Conservation (phyloP, 2,888 invertebrate species). For the Dysmachus trigonus region DNA sequence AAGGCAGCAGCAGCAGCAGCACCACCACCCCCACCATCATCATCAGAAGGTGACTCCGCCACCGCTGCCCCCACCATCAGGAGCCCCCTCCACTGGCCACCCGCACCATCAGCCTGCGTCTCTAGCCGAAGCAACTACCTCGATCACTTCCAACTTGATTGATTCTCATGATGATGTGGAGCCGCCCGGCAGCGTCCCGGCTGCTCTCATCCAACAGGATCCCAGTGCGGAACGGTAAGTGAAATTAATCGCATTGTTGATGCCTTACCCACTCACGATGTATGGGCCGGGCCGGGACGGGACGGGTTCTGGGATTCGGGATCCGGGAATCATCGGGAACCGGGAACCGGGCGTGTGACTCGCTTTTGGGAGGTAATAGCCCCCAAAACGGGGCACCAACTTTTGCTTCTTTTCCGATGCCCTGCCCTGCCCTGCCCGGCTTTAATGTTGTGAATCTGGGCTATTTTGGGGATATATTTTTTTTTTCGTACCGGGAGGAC, state of each 20-base stretch:
- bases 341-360: neutral
- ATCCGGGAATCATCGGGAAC: too few relatives aligned
- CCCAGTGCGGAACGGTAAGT: conserved; percentile 51
- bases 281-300: neutral
- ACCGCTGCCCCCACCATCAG: conserved; percentile 40
- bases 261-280: conserved; percentile 47
- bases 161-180: conserved; percentile 67
- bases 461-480: neutral
- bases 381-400: conserved; percentile 9
- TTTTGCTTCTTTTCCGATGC: neutral
- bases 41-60: conserved; percentile 30
- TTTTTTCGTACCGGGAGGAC: neutral
- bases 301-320: too few relatives aligned
- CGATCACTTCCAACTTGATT: conserved; percentile 56
- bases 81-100: conserved; percentile 45
- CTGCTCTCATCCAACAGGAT: conserved; percentile 44
- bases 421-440: neutral
- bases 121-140: conserved; percentile 35
- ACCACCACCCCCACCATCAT: conserved; percentile 39
- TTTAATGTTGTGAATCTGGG: neutral
- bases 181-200: conserved; percentile 57
- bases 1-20: conserved; percentile 25
- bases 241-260: conserved; percentile 51
- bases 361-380: conserved; percentile 10
- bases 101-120: conserved; percentile 28